Conservation (phyloP, 1,140 invertebrate genomes). For the Phymastichus coffea region DNA sequence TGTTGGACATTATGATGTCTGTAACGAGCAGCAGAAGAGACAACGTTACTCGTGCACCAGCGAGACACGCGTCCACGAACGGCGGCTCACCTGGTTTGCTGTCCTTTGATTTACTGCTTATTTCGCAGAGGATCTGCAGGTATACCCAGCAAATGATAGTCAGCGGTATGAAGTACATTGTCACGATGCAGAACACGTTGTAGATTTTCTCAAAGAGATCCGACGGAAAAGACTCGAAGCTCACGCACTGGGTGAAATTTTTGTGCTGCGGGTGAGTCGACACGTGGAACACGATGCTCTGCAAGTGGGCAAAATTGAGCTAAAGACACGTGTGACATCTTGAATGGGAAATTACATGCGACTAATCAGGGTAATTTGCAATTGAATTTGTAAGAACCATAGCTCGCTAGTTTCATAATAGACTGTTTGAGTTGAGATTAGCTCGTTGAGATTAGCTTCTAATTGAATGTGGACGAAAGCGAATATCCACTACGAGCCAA, state of each 20-base stretch:
- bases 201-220: conserved; percentile 67
- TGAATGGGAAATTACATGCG: no score
- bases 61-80: no score
- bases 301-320: conserved; percentile 41
- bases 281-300: conserved; percentile 78
- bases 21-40: background rate
- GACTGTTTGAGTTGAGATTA: no score
- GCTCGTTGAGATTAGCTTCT: no score
- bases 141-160: conserved; percentile 74
- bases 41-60: no score
- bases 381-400: no score
- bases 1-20: conserved; percentile 31
- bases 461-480: no score
- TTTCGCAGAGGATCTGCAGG: conserved; percentile 72
- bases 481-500: no score
- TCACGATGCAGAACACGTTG: conserved; percentile 73
- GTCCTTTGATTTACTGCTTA: conserved; percentile 69
- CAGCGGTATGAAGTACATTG: conserved; percentile 77
- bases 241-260: conserved; percentile 76
- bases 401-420: no score
- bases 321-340: background rate
- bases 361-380: no score
- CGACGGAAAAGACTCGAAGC: conserved; percentile 70
- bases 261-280: conserved; percentile 64
- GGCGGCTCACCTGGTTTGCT: conserved; percentile 19